Evolutionary conservation across 2,888 invertebrate genomes (phyloP), one percentile per base, ranked within the genome.

Genomic region (Amitus sp.): DNA sequence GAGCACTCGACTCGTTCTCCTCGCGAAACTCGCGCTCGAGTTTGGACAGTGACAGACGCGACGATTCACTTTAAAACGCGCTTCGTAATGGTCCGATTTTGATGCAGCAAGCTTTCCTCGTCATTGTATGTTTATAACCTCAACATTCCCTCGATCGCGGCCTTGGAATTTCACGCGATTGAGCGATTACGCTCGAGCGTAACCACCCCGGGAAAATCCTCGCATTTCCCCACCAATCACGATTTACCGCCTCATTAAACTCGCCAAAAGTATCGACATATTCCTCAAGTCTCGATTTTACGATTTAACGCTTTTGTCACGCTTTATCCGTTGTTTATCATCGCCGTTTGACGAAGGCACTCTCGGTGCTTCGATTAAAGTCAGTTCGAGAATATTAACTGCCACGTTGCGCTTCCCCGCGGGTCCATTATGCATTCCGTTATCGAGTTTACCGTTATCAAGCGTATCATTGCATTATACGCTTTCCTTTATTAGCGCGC

Each of bases 391-490:
- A n/a, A n/a, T 2, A 20, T 42, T 10, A n/a, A 42, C 9, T 37
- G 5, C n/a, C 12, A 5, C 23, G 27, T 18, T 13, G 43, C 27
- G 40, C 49, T 40, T 27, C 49, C 17, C 28, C 28, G 28, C 40
- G n/a, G 18, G 40, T 40, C 27, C 39, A 40, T 49, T 49, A 49
- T 40, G 49, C 39, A 40, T 49, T 49, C 40, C 39, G 40, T 49
- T 49, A 49, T 49, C 49, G 39, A 37, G 43, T 64, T 54, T 67
- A 72, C 70, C 67, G 70, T 70, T 70, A 72, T 49, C 59, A 50
- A 61, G 34, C 43, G 62, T 45, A 55, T 50, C 51, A 46, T 64
- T 46, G 49, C 55, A 46, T 51, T 62, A 65, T 55, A 63, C 49
- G 49, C 50, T 54, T 37, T 48, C 53, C 46, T 51, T 60, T n/a